Evolutionary conservation across 2,113 vertebrate species (phyloP), one percentile per base, ranked within the genome.

Genomic region (Zosterops pallidus): DNA sequence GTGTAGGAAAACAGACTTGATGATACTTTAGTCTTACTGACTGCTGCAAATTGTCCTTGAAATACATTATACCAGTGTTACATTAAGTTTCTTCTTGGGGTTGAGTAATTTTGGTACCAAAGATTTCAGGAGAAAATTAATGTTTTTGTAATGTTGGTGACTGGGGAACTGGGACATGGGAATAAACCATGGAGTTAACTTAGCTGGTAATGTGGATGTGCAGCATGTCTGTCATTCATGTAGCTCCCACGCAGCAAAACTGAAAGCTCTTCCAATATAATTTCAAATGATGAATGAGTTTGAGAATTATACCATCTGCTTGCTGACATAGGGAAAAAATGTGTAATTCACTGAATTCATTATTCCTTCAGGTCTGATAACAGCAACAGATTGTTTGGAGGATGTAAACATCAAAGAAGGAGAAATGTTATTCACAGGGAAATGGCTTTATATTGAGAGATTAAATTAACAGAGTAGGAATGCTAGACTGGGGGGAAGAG

Each of bases 251-350:
- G 1, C 67, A 90, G 75, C 33, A 86, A 84, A 95, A 79, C 57
- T 72, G 94, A 86, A 87, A 67, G 35, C n/a, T 90, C 50, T 94
- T 95, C 78, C 93, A 92, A 76, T 91, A 86, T 91, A 94, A 91
- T 95, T 91, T 94, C 83, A 90, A 95, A 94, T 95, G 93, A 95
- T 95, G 96, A 92, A 97, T 95, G 96, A 94, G 92, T 92, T 92
- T 90, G 42, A 92, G 94, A 95, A 93, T 95, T 96, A 90, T 95
- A 67, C 94, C 96, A 97, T 95, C 95, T 97, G 95, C 82, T 96
- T 96, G 94, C 94, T 95, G 95, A 97, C 93, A 92, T 41, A 90
- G 71, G 84, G 60, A 96, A 95, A 96, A 95, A 95, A 94, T 59
- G 67, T 91, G 44, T 95, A 96, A 96, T 90, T 94, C 87, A 70